Base-by-base conservation (phyloP, 2,888 invertebrate species). In the Orthosia cruda region DNA sequence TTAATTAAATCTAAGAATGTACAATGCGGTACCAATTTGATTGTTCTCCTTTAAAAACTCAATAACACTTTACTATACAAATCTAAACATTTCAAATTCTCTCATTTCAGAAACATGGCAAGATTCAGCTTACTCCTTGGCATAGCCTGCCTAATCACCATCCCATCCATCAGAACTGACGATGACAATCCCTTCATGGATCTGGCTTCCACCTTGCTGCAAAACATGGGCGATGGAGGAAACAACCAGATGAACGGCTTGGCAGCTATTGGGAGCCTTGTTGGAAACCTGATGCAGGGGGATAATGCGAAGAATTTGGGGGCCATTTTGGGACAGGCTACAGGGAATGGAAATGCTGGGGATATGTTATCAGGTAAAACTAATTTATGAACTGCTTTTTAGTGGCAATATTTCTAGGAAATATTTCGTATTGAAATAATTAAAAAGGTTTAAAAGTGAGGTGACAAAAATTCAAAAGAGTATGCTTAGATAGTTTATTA, bases 261-360 rank as follows among this genome's bases (percentile, higher is more conserved):
- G 63, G 97, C 97, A 0, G 97, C 97, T 2, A 94, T 98, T 0
- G 98, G 98, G 1, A 97, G 97, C 13, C 94, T 98, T 63, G 95
- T 98, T 15, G 97, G 97, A 1, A 97, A 96, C 49, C 96, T 98
- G 64, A 97, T 98, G 97, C 98, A 98, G 86, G 97, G 98, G 0
- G 98, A 97, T 70, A 97, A 97, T 45, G 97, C 97, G 1, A 97
- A 97, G 89, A 97, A 97, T 87, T 89, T 97, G 26, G 95, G 94
- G 0, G 89, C 95, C 2, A 87, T 96, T 83, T 90, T 94, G 71
- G 96, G 94, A 79, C 95, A 95, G 4, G 88, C 87, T 45, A 50
- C 16, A 7, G 95, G 93, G 0, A 89, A 90, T 47, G 89, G 87
- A 4, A 93, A 92, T 16, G 93, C 95, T 32, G 97, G 97, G 0